Evolutionary conservation across 1,140 invertebrate genomes (phyloP).

Genomic region (Oryzaephilus surinamensis): DNA sequence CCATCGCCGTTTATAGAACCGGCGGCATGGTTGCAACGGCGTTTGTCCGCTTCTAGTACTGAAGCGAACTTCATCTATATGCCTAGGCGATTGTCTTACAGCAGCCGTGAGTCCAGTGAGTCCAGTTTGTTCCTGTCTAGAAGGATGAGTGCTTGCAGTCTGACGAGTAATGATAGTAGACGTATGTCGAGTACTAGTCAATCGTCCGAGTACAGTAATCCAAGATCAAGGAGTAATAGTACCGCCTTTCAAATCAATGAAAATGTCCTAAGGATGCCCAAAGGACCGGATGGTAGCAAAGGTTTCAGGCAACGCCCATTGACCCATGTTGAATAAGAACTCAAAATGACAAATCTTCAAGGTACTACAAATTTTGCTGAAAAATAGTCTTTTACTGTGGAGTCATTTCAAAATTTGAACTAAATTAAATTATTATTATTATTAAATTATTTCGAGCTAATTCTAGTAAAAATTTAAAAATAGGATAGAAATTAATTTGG

Average conservation of each 20-base stretch:
- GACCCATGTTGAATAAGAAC: no score
- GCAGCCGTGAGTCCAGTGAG: slow-evolving; percentile 46
- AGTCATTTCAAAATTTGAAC: no score
- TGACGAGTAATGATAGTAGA: slow-evolving; percentile 35
- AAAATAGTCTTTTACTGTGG: no score
- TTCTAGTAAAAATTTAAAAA: no score
- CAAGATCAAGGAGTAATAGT: slow-evolving; percentile 44
- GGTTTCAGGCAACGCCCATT: slow-evolving; percentile 52
- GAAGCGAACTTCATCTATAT: slow-evolving; percentile 46
- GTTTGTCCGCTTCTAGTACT: slow-evolving; percentile 46
- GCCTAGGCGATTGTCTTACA: slow-evolving; percentile 44
- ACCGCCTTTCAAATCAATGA: slow-evolving; percentile 43
- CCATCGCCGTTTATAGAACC: slow-evolving; percentile 43
- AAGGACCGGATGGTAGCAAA: slow-evolving; percentile 72
- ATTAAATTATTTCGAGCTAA: no score
- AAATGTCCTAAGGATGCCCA: slow-evolving; percentile 64
- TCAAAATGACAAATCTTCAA: no score
- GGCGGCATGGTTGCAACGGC: slow-evolving; percentile 52
- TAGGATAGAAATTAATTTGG: no score
- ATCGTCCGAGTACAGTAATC: slow-evolving; percentile 34
- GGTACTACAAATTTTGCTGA: no score
- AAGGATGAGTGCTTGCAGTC: slow-evolving; percentile 45
- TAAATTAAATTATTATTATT: no score
- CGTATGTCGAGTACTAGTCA: slow-evolving; percentile 43
- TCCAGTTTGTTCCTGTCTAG: slow-evolving; percentile 43